These are phyloP conservation scores for Phaedon cochleariae DNA, from an alignment of 2,888 invertebrate genomes.

Conservation along the genomic window DNA sequence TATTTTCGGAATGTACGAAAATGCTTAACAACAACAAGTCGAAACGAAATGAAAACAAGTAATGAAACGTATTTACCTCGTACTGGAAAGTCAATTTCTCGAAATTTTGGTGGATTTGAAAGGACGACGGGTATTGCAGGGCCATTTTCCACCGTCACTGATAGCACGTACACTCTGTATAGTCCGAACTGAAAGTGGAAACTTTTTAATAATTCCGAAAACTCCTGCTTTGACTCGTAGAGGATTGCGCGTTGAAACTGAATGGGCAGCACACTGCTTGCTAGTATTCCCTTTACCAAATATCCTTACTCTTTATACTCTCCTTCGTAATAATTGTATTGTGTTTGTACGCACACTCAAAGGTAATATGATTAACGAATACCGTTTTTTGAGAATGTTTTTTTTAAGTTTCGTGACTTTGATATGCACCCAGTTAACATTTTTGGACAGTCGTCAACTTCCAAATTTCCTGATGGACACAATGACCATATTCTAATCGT, in stretches of 20 bases:
- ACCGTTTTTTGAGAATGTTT: slow-evolving; percentile 8
- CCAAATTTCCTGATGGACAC: too few species aligned
- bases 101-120: slow-evolving; percentile 52
- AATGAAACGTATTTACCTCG: slow-evolving; percentile 48
- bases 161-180: background rate
- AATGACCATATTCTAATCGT: too few species aligned
- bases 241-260: background rate
- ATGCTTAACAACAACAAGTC: background rate
- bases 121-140: slow-evolving; percentile 47
- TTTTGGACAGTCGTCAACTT: too few species aligned
- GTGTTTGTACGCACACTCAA: slow-evolving; percentile 40
- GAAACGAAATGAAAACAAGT: background rate
- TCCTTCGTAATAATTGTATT: slow-evolving; percentile 24
- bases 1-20: background rate
- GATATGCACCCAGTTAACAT: too few species aligned
- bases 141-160: slow-evolving; percentile 45
- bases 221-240: background rate
- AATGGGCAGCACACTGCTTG: background rate
- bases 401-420: too few species aligned
- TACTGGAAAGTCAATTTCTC: slow-evolving; percentile 52
- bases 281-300: slow-evolving; percentile 32
- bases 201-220: background rate
- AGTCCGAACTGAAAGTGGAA: background rate
- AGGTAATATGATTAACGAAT: slow-evolving; percentile 15
- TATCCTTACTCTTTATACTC: slow-evolving; percentile 32